Conservation (phyloP, 2,113 vertebrate species). For the Himantopus leucocephalus region DNA sequence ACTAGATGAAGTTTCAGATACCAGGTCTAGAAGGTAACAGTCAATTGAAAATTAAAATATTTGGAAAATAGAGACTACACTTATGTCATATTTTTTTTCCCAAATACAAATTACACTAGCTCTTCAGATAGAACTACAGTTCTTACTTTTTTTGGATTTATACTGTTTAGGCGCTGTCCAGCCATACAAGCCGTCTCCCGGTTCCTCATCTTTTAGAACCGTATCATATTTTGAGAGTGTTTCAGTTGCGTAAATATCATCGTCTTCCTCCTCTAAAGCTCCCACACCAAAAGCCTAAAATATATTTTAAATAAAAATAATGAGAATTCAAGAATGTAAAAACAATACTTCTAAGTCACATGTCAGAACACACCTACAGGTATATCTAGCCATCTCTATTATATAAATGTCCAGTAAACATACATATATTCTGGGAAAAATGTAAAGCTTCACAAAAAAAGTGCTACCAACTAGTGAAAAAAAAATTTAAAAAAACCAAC, state of each 20-base stretch:
- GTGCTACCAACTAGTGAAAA: background rate
- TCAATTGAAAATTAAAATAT: background rate
- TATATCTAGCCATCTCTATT: background rate
- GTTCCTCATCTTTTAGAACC: slow-evolving; percentile 87
- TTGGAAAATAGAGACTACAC: background rate
- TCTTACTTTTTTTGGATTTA: slow-evolving; percentile 75
- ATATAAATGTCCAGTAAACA: background rate
- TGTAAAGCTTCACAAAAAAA: background rate
- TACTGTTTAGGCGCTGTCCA: slow-evolving; percentile 94
- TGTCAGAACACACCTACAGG: background rate
- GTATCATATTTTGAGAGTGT: slow-evolving; percentile 88
- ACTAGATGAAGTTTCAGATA: background rate
- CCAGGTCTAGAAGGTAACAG: background rate
- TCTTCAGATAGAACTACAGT: background rate
- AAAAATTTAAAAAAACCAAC: background rate
- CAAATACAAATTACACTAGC: background rate
- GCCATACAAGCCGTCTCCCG: slow-evolving; percentile 90
- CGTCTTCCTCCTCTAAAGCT: slow-evolving; percentile 93
- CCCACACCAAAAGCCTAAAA: slow-evolving; percentile 93
- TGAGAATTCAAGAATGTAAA: background rate
- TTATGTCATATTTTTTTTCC: fast-evolving
- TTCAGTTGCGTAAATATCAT: slow-evolving; percentile 91
- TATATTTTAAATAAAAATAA: background rate
- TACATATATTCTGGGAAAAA: background rate
- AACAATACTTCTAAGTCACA: background rate